Evolutionary conservation across 2,113 vertebrate genomes (phyloP), one percentile per base, ranked within the genome.

Genomic region (Rhinolophus sinicus): DNA sequence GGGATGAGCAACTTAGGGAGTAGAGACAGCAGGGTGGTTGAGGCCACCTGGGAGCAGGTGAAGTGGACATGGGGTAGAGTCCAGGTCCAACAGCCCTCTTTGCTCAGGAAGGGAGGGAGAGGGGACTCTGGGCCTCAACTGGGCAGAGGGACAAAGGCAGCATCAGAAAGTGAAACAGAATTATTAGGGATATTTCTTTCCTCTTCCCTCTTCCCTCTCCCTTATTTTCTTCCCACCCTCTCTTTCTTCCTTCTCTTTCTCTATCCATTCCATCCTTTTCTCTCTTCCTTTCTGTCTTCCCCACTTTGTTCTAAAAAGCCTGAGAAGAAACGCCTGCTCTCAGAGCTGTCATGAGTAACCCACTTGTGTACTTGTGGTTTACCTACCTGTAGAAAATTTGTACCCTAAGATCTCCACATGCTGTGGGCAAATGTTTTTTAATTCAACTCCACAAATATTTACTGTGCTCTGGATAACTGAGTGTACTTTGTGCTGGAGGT

Each of bases 401-500:
- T 26, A 83, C 97, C 91, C 91, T 75, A 50, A 44, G 78, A 75
- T 83, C 67, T 44, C 96, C 83, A 5, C 56, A 40, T 0, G 40
- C 95, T 76, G 88, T 3, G 54, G 89, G 93, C 92, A 75, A 73
- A 87, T 18, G 95, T 44, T 60, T 96, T 96, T 90, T 86, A 75
- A 94, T 94, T 93, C 86, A 40, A 50, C 86, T 97, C 92, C 73
- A 97, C 96, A 98, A 97, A 97, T 94, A 96, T 96, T 89, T 84
- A 82, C 96, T 97, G 96, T 97, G 97, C 58, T 75, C 95, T 78
- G 96, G 91, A 30, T 85, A 90, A 97, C 96, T 97, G 96, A 97
- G 97, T 18, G 3, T 62, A 56, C 97, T 94, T 96, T 98, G 96
- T 98, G 92, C 73, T n/a, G 14, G 52, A 64, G 81, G 70, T 62